Evolutionary conservation across 2,888 invertebrate genomes (phyloP).

Genomic region (Neocrepidodera transversa): DNA sequence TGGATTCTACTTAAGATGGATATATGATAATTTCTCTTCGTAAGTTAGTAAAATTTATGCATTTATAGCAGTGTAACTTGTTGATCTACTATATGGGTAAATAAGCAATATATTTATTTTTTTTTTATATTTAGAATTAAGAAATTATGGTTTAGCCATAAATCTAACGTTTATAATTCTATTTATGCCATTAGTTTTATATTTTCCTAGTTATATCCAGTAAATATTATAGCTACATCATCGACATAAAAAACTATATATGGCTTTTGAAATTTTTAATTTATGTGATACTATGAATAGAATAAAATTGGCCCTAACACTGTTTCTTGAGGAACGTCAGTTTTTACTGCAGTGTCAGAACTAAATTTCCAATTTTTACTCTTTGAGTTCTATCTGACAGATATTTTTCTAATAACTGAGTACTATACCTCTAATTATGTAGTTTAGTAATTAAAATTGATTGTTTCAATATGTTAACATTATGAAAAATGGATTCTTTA

Average conservation of each 20-base stretch:
- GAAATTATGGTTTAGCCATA: neutral
- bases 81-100: no score
- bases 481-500: no score
- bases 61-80: no score
- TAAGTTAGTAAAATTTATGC: no score
- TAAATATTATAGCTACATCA: neutral
- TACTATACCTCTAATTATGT: constrained; percentile 3
- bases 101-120: no score
- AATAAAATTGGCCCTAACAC: neutral
- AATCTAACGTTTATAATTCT: neutral
- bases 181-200: neutral
- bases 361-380: neutral
- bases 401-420: constrained; percentile 1
- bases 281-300: neutral
- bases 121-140: no score
- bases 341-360: neutral
- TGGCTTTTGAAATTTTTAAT: neutral
- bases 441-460: constrained; percentile 1
- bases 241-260: neutral
- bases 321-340: neutral
- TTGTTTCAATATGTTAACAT: no score
- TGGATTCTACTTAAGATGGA: no score
- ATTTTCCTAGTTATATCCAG: neutral
- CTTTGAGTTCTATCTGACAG: constrained; percentile 7
- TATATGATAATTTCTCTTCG: no score